Evolutionary conservation across 2,888 invertebrate species (phyloP).

Genomic region (Xestia ashworthii): DNA sequence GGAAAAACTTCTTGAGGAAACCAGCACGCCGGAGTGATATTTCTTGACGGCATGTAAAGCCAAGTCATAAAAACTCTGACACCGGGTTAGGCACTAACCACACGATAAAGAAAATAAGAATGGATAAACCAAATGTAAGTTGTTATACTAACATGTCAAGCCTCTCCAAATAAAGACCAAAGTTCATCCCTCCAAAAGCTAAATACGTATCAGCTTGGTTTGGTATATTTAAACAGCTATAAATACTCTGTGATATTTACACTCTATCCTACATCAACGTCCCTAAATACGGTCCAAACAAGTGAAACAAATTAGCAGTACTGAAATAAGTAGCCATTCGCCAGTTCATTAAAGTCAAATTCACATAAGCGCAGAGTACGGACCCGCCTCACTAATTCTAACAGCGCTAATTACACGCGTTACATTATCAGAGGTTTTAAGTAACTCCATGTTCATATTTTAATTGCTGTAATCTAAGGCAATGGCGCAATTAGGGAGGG

Average conservation of each 20-base stretch:
- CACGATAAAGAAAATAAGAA: too few relatives aligned
- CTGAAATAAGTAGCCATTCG: constrained; percentile 24
- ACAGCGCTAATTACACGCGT: constrained; percentile 54
- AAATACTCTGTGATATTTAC: constrained; percentile 30
- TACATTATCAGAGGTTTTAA: constrained; percentile 60
- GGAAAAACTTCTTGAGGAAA: too few relatives aligned
- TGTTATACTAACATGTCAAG: neutral
- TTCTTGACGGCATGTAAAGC: too few relatives aligned
- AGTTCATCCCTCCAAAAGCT: neutral
- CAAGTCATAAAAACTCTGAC: too few relatives aligned
- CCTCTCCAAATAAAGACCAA: constrained; percentile 18
- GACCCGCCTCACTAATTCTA: constrained; percentile 45
- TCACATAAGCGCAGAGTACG: constrained; percentile 16
- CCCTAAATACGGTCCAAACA: constrained; percentile 19
- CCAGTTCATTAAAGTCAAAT: constrained; percentile 44
- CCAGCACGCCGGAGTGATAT: too few relatives aligned
- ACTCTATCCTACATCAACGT: constrained; percentile 31
- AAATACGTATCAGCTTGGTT: neutral
- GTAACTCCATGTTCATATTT: constrained; percentile 64
- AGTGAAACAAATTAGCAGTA: constrained; percentile 49
- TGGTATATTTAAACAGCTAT: constrained; percentile 15
- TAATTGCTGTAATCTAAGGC: constrained; percentile 63
- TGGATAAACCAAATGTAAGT: too few relatives aligned
- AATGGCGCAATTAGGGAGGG: constrained; percentile 56
- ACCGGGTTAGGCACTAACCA: too few relatives aligned